phyloP scores from a whole-genome alignment of 2,888 invertebrate species.

The Caenorhabditis sp. region DNA sequence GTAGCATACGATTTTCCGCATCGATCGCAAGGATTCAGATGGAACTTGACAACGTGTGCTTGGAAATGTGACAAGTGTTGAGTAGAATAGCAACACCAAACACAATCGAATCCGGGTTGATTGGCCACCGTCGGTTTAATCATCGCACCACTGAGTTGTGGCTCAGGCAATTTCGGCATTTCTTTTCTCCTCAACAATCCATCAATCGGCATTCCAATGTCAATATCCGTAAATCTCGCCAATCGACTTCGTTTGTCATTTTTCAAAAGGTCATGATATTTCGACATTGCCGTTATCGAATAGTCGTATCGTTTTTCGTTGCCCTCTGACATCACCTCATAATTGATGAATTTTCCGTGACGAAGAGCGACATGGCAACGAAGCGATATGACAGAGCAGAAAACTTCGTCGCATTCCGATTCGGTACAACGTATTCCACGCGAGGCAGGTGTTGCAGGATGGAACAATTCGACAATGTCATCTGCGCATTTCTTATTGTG shows the following conservation, averaged over 20 bases:
- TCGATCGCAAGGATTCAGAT: constrained; percentile 1
- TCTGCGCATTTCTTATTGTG: constrained; percentile 7
- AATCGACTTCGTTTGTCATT: constrained; percentile 4
- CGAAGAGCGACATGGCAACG: not conserved
- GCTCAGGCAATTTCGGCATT: not conserved
- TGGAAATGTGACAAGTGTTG: not conserved
- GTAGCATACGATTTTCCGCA: constrained; percentile 15
- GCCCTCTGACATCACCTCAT: not conserved
- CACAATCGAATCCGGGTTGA: constrained; percentile 2
- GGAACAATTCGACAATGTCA: constrained; percentile 4
- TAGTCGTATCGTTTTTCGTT: not conserved
- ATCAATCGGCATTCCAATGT: constrained; percentile 16
- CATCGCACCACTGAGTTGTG: no score
- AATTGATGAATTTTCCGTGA: not conserved
- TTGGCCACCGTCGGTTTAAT: not conserved
- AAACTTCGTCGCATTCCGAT: not conserved
- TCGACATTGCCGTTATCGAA: not conserved
- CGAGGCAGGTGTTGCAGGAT: not conserved
- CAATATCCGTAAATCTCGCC: constrained; percentile 21
- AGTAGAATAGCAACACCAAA: constrained; percentile 3
- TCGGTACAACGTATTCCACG: not conserved
- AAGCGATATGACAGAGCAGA: constrained; percentile 1
- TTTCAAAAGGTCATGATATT: not conserved
- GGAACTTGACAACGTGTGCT: constrained; percentile 9
- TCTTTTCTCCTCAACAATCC: constrained; percentile 11